Conservation (phyloP, 2,888 invertebrate species). For the Callosobruchus maculatus region DNA sequence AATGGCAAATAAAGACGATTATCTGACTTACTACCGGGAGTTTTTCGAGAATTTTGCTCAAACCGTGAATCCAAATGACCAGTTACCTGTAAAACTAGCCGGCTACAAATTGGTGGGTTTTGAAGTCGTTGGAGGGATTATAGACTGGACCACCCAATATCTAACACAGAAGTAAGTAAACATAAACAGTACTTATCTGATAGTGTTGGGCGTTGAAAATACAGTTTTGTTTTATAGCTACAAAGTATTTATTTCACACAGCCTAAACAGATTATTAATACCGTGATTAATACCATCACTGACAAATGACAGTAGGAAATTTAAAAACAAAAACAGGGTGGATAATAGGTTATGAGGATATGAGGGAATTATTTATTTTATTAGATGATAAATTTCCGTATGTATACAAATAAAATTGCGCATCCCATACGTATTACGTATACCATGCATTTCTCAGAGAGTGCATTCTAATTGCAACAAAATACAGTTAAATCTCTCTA, state of each 20-base stretch:
- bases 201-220: background rate
- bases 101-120: slow-evolving; percentile 64
- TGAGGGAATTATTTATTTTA: background rate
- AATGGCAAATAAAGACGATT: slow-evolving; percentile 61
- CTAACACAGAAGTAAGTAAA: slow-evolving; percentile 69
- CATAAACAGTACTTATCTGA: background rate
- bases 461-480: background rate
- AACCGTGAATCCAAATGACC: slow-evolving; percentile 67
- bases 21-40: slow-evolving; percentile 64
- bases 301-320: background rate
- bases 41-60: slow-evolving; percentile 71
- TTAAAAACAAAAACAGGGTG: background rate
- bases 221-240: too few species aligned
- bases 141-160: slow-evolving; percentile 74
- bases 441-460: background rate
- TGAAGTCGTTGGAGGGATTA: slow-evolving; percentile 71
- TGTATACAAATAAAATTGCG: background rate
- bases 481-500: background rate
- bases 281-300: too few species aligned
- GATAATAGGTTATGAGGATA: background rate
- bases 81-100: slow-evolving; percentile 69
- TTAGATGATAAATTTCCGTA: too few species aligned
- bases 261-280: too few species aligned
- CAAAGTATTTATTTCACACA: too few species aligned
- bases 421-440: background rate